phyloP scores from a whole-genome alignment of 2,797 vertebrate genomes.

The Neoniphon sammara region DNA sequence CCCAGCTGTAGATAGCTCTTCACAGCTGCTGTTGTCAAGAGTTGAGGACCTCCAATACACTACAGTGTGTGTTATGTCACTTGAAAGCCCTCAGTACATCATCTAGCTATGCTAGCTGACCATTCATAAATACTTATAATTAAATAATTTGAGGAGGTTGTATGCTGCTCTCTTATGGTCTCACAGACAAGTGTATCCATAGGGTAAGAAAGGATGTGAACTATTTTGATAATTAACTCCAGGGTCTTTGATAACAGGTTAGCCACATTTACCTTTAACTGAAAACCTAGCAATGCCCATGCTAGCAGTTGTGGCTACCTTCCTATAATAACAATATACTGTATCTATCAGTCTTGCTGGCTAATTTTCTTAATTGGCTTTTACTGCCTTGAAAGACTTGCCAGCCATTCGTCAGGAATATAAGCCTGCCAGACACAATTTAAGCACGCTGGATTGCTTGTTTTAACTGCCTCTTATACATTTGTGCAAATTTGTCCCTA shows the following conservation, averaged over 20 bases:
- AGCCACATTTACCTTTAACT: neutral
- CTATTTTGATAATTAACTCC: neutral
- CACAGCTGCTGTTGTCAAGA: neutral
- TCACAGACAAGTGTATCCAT: neutral
- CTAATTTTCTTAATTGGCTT: constrained; percentile 48
- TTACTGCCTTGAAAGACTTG: constrained; percentile 31
- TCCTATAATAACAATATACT: constrained; percentile 2
- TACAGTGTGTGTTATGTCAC: neutral
- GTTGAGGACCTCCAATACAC: neutral
- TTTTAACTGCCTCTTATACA: constrained; percentile 49
- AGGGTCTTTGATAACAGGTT: neutral
- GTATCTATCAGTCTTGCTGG: constrained; percentile 5
- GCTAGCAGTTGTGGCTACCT: constrained; percentile 18
- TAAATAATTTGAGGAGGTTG: neutral
- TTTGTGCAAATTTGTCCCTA: constrained; percentile 34
- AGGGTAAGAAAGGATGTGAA: neutral
- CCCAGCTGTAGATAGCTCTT: too few relatives aligned
- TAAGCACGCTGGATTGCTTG: constrained; percentile 27
- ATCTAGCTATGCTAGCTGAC: neutral
- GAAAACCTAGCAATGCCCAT: constrained; percentile 3
- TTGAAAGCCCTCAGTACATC: neutral
- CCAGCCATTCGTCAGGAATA: constrained; percentile 34
- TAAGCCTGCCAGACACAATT: constrained; percentile 39
- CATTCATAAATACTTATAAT: neutral
- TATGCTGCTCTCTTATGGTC: neutral